These are phyloP conservation scores for Electrona antarctica DNA, from an alignment of 2,113 vertebrate genomes.

Conservation along the genomic window DNA sequence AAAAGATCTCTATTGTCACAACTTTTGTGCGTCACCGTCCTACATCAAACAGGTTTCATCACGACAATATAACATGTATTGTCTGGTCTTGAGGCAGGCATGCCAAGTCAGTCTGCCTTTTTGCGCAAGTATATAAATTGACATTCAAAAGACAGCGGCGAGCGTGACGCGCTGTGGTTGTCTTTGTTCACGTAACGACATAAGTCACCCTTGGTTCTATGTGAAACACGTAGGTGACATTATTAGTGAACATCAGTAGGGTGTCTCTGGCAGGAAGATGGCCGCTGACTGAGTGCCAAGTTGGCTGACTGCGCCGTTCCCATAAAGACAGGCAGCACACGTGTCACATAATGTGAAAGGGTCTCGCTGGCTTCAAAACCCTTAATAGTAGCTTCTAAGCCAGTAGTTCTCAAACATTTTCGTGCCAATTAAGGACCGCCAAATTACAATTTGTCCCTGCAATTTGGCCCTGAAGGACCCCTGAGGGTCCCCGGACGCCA, in stretches of 20 bases:
- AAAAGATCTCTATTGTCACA: too few species aligned
- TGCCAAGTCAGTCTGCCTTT: too few species aligned
- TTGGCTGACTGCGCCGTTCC: slow-evolving; percentile 50
- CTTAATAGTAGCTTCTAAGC: slow-evolving; percentile 20
- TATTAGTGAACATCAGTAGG: slow-evolving; percentile 56
- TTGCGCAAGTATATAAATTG: background rate
- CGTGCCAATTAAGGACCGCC: too few species aligned
- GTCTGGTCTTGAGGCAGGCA: too few species aligned
- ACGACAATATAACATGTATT: too few species aligned
- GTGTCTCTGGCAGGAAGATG: slow-evolving; percentile 57
- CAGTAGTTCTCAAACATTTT: too few species aligned
- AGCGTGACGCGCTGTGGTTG: too few species aligned
- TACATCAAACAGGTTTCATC: too few species aligned
- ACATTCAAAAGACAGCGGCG: background rate
- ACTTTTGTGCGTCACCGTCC: too few species aligned
- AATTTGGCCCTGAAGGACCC: too few species aligned
- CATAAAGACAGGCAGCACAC: slow-evolving; percentile 46
- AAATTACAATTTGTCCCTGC: too few species aligned
- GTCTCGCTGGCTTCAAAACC: slow-evolving; percentile 49
- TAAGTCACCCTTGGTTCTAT: slow-evolving; percentile 29
- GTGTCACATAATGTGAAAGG: slow-evolving; percentile 51
- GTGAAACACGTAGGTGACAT: slow-evolving; percentile 38
- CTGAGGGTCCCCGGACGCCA: too few species aligned
- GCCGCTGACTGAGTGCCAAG: slow-evolving; percentile 51
- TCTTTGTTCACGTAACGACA: slow-evolving; percentile 16